A percentile compares a stretch with the other conserved stretches of the same genome.
phyloP scores from a whole-genome alignment of 2,797 vertebrate genomes.

The Danio albolineatus region DNA sequence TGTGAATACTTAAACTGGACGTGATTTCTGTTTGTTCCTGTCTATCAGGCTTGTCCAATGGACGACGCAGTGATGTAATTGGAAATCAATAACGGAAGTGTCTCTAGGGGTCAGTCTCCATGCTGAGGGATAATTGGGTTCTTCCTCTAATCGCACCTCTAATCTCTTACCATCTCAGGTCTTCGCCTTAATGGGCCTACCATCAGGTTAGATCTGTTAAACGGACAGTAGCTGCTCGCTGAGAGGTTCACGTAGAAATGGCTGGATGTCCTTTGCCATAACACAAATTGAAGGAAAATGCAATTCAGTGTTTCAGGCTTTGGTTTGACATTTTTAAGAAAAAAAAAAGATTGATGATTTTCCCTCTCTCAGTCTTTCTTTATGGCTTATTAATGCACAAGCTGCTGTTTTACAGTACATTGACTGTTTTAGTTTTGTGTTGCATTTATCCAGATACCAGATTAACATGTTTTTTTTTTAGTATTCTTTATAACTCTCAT shows the following conservation, averaged over 20 bases:
- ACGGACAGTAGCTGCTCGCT: constrained; percentile 32
- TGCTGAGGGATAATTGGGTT: constrained; percentile 54
- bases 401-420: constrained; percentile 14
- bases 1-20: not conserved
- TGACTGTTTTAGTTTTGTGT: constrained; percentile 14
- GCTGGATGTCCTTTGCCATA: not conserved
- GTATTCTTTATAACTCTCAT: not conserved
- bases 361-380: not conserved
- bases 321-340: not conserved
- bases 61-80: constrained; percentile 27
- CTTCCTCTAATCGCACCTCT: constrained; percentile 55
- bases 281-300: not conserved
- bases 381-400: constrained; percentile 31
- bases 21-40: constrained; percentile 30
- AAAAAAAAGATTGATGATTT: not conserved
- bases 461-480: constrained; percentile 36
- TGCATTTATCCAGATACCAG: constrained; percentile 29
- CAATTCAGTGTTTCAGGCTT: not conserved
- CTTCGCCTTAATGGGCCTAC: constrained; percentile 52
- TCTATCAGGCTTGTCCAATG: constrained; percentile 5
- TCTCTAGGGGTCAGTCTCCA: constrained; percentile 40
- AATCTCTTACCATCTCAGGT: constrained; percentile 60
- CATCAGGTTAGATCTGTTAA: constrained; percentile 46
- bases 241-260: not conserved
- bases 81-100: constrained; percentile 49